Conservation (phyloP, 2,113 vertebrate genomes). For the Protobothrops flavoviridis region DNA sequence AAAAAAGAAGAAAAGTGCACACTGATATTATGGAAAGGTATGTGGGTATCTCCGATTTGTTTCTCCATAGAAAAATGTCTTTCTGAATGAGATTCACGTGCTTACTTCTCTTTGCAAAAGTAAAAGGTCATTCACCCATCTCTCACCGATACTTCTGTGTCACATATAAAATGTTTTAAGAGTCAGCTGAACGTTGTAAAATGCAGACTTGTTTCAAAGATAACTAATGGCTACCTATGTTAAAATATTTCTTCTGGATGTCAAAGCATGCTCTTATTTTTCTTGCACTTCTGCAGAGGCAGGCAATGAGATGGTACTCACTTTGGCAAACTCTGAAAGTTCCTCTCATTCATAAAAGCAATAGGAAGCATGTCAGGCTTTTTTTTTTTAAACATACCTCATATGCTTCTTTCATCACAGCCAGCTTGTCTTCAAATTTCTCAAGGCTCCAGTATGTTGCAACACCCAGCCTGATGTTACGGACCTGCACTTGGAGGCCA, state of each 20-base stretch:
- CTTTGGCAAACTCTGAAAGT: not conserved
- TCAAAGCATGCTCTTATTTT: not conserved
- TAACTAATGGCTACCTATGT: not conserved
- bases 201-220: not conserved
- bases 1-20: not conserved
- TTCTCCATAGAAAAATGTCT: not conserved
- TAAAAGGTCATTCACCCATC: not conserved
- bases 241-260: not conserved
- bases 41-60: not conserved
- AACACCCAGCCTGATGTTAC: slow-evolving; percentile 86
- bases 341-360: not conserved
- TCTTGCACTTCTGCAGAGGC: not conserved
- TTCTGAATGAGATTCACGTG: not conserved
- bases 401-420: slow-evolving; percentile 88
- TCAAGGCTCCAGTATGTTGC: slow-evolving; percentile 90
- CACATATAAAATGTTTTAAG: not conserved
- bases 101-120: not conserved
- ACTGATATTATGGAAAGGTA: too few species aligned
- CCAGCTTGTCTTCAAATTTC: slow-evolving; percentile 92
- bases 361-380: not conserved
- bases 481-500: slow-evolving; percentile 79
- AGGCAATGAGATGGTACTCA: not conserved
- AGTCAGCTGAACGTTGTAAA: not conserved
- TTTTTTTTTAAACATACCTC: slow-evolving; percentile 73
- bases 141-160: not conserved